Percentiles rank a stretch among this genome's conserved stretches.
phyloP scores from a whole-genome alignment of 2,888 invertebrate genomes.

The Caenorhabditis angaria region DNA sequence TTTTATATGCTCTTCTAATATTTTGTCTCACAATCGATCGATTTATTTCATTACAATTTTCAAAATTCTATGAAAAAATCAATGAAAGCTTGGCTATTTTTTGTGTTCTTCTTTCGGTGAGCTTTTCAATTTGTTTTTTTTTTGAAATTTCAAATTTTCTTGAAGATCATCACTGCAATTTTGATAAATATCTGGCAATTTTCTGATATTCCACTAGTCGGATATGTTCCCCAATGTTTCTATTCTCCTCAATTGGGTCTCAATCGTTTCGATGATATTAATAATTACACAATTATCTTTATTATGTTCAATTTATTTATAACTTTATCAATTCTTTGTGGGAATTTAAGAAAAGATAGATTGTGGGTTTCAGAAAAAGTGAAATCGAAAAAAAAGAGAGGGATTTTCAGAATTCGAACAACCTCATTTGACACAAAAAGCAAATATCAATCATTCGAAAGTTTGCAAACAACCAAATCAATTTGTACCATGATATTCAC shows the following conservation, averaged over 20 bases:
- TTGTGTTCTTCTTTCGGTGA: slow-evolving; percentile 15
- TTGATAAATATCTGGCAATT: slow-evolving; percentile 9
- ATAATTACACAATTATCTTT: slow-evolving; percentile 13
- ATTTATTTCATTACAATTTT: slow-evolving; percentile 8
- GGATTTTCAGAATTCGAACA: slow-evolving; percentile 16
- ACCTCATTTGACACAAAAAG: slow-evolving; percentile 18
- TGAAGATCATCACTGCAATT: slow-evolving; percentile 12
- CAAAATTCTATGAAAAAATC: neutral
- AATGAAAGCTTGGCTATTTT: neutral
- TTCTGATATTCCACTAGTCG: slow-evolving; percentile 21
- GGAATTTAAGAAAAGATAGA: slow-evolving; percentile 10
- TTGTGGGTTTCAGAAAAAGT: neutral
- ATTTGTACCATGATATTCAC: slow-evolving; percentile 25
- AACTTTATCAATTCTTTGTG: slow-evolving; percentile 13
- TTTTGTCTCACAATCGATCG: slow-evolving; percentile 19
- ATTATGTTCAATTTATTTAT: slow-evolving; percentile 18
- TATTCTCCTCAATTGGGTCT: slow-evolving; percentile 30
- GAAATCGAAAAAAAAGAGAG: neutral
- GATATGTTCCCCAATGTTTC: slow-evolving; percentile 25
- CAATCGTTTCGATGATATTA: slow-evolving; percentile 13
- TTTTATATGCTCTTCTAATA: slow-evolving; percentile 12
- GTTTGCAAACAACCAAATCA: slow-evolving; percentile 27
- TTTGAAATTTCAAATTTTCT: neutral
- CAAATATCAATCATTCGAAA: slow-evolving; percentile 28
- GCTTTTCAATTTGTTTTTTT: neutral